These are phyloP conservation scores for Nasua narica DNA, from an alignment of 2,797 vertebrate species.

Conservation along the genomic window DNA sequence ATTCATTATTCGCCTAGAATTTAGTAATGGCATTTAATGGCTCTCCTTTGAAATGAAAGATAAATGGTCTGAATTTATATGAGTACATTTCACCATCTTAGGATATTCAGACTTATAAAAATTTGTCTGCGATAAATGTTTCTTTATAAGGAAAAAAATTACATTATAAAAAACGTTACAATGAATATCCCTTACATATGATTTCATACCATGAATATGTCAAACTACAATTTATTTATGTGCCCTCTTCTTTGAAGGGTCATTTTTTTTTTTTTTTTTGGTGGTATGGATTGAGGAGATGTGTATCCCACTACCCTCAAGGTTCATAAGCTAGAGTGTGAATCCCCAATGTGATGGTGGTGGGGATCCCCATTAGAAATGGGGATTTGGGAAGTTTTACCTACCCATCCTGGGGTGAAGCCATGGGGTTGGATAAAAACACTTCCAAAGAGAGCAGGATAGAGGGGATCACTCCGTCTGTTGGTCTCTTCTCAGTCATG, in stretches of 20 bases:
- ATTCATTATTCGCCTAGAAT: not conserved
- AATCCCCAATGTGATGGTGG: not conserved
- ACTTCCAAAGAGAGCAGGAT: not conserved
- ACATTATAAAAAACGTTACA: not conserved
- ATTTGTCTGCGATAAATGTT: not conserved
- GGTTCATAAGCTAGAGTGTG: not conserved
- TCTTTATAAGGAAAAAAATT: not conserved
- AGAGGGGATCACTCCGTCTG: not conserved
- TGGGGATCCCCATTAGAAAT: not conserved
- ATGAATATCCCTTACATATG: not conserved
- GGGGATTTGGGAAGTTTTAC: not conserved
- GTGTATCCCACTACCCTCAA: not conserved
- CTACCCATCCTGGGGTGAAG: not conserved
- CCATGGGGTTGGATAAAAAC: not conserved
- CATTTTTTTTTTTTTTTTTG: not conserved
- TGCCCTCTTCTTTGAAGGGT: not conserved
- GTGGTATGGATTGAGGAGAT: not conserved
- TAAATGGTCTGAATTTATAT: not conserved
- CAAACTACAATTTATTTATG: not conserved
- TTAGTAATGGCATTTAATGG: not conserved
- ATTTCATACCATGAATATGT: not conserved
- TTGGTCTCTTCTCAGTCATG: not conserved
- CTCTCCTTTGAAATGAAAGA: conserved; percentile 15
- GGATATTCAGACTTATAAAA: not conserved
- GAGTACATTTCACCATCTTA: conserved; percentile 17